Conservation (phyloP, 2,888 invertebrate species). For the Pristionchus entomophagus region DNA sequence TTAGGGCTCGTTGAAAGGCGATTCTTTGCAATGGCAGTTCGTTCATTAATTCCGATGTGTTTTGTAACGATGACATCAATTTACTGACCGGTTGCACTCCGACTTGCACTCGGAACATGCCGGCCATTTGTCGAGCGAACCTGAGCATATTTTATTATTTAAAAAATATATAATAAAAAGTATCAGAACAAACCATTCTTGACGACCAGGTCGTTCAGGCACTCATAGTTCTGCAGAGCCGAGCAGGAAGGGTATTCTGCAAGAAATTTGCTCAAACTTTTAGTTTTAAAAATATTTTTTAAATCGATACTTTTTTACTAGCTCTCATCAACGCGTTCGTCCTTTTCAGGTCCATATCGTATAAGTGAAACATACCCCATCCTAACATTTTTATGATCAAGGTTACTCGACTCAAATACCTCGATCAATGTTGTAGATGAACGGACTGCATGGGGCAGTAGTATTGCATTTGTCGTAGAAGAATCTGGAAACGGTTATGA, state of each 20-base stretch:
- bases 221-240: slow-evolving; percentile 17
- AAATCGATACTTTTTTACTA: too few relatives aligned
- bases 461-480: slow-evolving; percentile 37
- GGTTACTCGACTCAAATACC: too few relatives aligned
- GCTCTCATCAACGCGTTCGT: too few relatives aligned
- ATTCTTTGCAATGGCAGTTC: too few relatives aligned
- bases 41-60: too few relatives aligned
- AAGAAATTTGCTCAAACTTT: not conserved
- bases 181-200: slow-evolving; percentile 11
- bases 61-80: too few relatives aligned
- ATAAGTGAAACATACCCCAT: too few relatives aligned
- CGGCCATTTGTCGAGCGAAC: slow-evolving; percentile 25
- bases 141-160: not conserved
- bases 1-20: too few relatives aligned
- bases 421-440: slow-evolving; percentile 45
- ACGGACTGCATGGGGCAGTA: slow-evolving; percentile 48
- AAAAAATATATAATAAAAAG: not conserved
- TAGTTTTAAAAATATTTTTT: not conserved
- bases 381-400: too few relatives aligned
- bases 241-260: slow-evolving; percentile 43
- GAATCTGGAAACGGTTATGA: slow-evolving; percentile 3
- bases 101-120: slow-evolving; percentile 57
- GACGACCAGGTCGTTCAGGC: not conserved
- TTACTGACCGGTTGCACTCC: slow-evolving; percentile 54
- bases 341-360: too few relatives aligned